A percentile compares a stretch with the other conserved stretches of the same genome.
These are phyloP conservation scores for Blomia tropicalis DNA, from an alignment of 2,888 invertebrate genomes.

Conservation along the genomic window DNA sequence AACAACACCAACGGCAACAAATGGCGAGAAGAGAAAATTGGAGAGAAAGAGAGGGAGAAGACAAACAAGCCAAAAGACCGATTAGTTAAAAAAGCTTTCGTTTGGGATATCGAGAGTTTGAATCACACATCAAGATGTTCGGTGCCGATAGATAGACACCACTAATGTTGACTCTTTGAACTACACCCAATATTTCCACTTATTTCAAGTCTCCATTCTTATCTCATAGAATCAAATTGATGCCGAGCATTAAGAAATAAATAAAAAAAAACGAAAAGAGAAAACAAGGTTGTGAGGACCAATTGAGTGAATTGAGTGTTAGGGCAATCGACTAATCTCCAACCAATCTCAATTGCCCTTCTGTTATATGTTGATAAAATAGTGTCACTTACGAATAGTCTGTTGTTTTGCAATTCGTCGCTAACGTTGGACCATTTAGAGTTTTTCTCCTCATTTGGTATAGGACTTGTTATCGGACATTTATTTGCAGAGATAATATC, in stretches of 20 bases:
- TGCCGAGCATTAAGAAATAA: background rate
- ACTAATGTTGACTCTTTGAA: background rate
- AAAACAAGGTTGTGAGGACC: background rate
- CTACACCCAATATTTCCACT: conserved; percentile 5
- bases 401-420: conserved; percentile 2
- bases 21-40: background rate
- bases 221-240: conserved; percentile 4
- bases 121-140: background rate
- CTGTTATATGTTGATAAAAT: background rate
- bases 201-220: background rate
- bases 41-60: background rate
- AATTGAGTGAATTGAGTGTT: too few species aligned
- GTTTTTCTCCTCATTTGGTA: background rate
- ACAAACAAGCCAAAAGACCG: background rate
- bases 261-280: background rate
- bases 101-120: too few species aligned
- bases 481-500: background rate
- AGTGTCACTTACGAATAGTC: conserved; percentile 1
- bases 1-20: background rate
- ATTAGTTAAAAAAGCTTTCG: background rate
- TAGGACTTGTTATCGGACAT: background rate
- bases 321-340: background rate
- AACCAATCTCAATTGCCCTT: background rate
- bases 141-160: background rate
- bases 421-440: background rate